Base-by-base conservation (phyloP, 2,888 invertebrate species). In the Geophilus truncorum region DNA sequence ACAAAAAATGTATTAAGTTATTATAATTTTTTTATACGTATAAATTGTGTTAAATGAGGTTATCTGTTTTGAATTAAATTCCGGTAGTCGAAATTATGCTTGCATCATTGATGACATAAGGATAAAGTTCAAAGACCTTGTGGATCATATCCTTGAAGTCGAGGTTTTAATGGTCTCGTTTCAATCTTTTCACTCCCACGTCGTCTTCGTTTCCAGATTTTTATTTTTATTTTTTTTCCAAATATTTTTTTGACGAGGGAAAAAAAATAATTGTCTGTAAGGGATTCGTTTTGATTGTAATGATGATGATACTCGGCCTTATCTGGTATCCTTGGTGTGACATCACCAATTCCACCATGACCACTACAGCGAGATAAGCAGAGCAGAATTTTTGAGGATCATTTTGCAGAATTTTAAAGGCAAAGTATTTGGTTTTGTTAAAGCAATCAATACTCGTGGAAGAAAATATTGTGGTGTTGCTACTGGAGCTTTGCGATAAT, bases 261-360 rank as follows among this genome's bases (percentile, higher is more conserved):
- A n/a, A n/a, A n/a, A n/a, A n/a, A 70, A 70, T 25, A 25, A 25
- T 70, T 70, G 28, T 70, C 70, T 70, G 25, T 25, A n/a, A 70
- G 25, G 28, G 70, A 10, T 70, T 28, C 12, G 28, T 70, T 70
- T 28, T 28, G 70, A 70, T 70, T 25, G 10, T 70, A 15, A 28
- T 70, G 28, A 28, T 70, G 70, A 70, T 70, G 25, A 25, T 70
- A 70, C 28, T 45, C 9, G 7, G 70, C 70, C 25, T 70, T 70
- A 70, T 70, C 70, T 70, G 25, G 25, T 70, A 70, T 70, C 70
- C 70, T 70, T 23, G 70, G 70, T 70, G 70, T 70, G 70, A 70
- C 70, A 70, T 70, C 70, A 70, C 28, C 70, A 70, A 70, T 70
- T 70, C 70, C 70, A 70, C 70, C 70, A 70, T 70, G 28, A 28